Evolutionary conservation across 2,797 vertebrate species (phyloP).

Genomic region (Craterocephalus amniculus): DNA sequence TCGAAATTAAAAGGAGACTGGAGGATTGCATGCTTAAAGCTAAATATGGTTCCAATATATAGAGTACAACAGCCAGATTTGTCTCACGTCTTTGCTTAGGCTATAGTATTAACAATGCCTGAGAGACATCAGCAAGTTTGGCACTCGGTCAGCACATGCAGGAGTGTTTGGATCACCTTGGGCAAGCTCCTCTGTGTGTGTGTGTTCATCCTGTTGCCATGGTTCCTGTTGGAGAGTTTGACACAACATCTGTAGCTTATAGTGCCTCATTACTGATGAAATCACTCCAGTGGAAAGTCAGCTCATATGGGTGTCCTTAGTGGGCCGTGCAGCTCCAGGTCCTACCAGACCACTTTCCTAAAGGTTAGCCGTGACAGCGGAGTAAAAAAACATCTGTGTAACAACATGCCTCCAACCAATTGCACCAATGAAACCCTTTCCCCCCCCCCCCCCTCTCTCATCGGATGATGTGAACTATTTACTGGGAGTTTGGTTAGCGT

Average conservation of each 20-base stretch:
- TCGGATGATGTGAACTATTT: constrained; percentile 75
- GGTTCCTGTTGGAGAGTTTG: constrained; percentile 72
- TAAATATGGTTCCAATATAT: constrained; percentile 60
- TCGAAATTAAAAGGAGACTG: constrained; percentile 51
- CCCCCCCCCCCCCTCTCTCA: constrained; percentile 9
- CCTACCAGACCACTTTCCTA: constrained; percentile 60
- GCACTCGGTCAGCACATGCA: constrained; percentile 71
- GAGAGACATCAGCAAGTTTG: constrained; percentile 65
- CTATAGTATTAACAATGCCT: constrained; percentile 64
- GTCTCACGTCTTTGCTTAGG: constrained; percentile 34
- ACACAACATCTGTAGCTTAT: constrained; percentile 85
- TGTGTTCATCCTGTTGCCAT: constrained; percentile 77
- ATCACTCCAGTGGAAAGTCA: constrained; percentile 81
- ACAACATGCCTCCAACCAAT: constrained; percentile 69
- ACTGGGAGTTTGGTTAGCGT: constrained; percentile 65
- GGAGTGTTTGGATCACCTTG: constrained; percentile 80
- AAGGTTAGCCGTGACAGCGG: constrained; percentile 74
- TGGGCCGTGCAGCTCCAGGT: constrained; percentile 69
- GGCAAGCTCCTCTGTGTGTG: constrained; percentile 67
- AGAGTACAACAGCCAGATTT: constrained; percentile 33
- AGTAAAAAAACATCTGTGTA: constrained; percentile 80
- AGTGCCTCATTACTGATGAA: constrained; percentile 82
- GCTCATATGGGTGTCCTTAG: constrained; percentile 80
- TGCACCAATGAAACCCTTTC: constrained; percentile 62
- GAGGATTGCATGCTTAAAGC: constrained; percentile 44